These are phyloP conservation scores for Emmelina monodactyla DNA, from an alignment of 2,888 invertebrate species.

Conservation along the genomic window DNA sequence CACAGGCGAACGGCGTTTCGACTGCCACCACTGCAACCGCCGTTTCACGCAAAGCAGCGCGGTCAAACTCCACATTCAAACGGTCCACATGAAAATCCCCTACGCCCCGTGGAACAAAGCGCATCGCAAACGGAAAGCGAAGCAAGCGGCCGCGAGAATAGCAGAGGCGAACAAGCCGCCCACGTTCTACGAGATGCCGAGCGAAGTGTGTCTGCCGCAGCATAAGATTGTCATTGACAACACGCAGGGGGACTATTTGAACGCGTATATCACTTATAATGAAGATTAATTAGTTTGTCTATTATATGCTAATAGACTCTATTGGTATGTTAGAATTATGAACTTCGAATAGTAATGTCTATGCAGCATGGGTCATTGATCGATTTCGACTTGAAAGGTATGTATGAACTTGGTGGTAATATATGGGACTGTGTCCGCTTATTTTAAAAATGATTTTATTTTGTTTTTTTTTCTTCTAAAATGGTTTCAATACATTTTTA, in stretches of 20 bases:
- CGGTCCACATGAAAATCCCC: conserved; percentile 54
- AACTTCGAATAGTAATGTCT: too few species aligned
- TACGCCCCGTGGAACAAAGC: conserved; percentile 61
- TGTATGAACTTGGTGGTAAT: too few species aligned
- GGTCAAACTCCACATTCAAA: conserved; percentile 57
- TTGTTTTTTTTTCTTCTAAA: too few species aligned
- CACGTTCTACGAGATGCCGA: conserved; percentile 9
- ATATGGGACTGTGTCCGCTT: too few species aligned
- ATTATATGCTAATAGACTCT: too few species aligned
- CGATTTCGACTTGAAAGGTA: too few species aligned
- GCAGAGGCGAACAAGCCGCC: not conserved
- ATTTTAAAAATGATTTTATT: too few species aligned
- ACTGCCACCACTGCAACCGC: conserved; percentile 51
- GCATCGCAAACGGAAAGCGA: conserved; percentile 31
- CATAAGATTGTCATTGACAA: conserved; percentile 31
- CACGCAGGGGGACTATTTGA: conserved; percentile 36
- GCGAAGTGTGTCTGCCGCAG: conserved; percentile 11
- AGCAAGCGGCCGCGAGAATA: not conserved
- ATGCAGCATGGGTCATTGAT: too few species aligned
- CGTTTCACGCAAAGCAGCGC: conserved; percentile 56
- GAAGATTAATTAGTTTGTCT: too few species aligned
- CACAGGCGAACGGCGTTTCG: conserved; percentile 53
- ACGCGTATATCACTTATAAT: conserved; percentile 41
- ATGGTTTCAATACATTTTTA: too few species aligned
- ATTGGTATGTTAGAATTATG: too few species aligned